Evolutionary conservation across 1,140 invertebrate genomes (phyloP).

Genomic region (Drosophila neocordata): DNA sequence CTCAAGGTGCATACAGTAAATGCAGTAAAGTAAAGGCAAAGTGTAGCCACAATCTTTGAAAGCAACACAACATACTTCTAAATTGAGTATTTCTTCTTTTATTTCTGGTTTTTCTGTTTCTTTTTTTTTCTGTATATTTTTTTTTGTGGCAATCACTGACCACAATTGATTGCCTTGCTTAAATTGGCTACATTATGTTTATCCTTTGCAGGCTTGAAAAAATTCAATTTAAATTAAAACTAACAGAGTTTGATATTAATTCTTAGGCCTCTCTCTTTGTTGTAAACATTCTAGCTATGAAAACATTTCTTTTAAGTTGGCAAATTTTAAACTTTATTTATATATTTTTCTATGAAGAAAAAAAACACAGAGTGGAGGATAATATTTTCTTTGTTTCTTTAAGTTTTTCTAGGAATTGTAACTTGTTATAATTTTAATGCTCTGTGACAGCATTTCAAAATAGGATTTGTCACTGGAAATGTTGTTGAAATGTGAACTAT

Average conservation of each 20-base stretch:
- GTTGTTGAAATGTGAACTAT: background rate
- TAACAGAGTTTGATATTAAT: no score
- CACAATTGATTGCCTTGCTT: conserved; percentile 51
- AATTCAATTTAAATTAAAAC: background rate
- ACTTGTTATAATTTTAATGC: background rate
- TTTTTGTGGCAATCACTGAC: conserved; percentile 24
- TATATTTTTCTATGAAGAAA: no score
- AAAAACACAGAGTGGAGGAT: no score
- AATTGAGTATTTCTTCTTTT: conserved; percentile 1
- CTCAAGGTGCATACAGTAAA: conserved; percentile 54
- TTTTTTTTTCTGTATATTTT: conserved; percentile 23
- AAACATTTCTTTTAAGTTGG: no score
- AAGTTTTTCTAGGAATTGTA: background rate
- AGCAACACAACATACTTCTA: conserved; percentile 19
- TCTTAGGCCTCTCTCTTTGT: no score
- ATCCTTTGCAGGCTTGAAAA: background rate
- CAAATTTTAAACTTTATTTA: no score
- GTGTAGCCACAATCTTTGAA: conserved; percentile 7
- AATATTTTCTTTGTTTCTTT: background rate
- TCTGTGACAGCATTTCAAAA: background rate
- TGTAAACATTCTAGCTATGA: no score
- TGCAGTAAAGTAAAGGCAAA: conserved; percentile 44
- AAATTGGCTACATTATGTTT: conserved; percentile 14
- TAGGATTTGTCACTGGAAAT: background rate
- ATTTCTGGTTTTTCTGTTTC: background rate